Percentiles rank a stretch among this genome's conserved stretches.
phyloP scores from a whole-genome alignment of 2,113 vertebrate genomes.

The Semnornis frantzii region DNA sequence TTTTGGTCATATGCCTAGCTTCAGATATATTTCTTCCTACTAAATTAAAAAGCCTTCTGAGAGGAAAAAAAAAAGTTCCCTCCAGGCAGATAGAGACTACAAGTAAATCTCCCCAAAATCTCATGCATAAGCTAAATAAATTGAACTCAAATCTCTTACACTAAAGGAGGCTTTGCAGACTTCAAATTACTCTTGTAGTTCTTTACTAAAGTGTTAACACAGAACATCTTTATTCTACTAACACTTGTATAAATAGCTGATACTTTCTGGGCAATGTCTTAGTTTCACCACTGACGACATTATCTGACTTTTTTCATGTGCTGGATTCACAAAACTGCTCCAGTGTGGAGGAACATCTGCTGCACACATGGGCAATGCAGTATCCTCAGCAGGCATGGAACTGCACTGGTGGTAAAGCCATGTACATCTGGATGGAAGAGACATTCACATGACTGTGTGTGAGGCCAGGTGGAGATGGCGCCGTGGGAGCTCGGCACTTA shows the following conservation, averaged over 20 bases:
- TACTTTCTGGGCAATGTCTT: background rate
- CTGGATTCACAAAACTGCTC: background rate
- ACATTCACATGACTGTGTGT: background rate
- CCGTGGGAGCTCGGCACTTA: background rate
- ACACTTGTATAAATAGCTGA: background rate
- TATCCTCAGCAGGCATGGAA: background rate
- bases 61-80: background rate
- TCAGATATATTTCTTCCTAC: background rate
- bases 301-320: background rate
- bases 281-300: background rate
- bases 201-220: slow-evolving; percentile 36
- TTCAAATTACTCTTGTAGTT: slow-evolving; percentile 20
- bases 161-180: slow-evolving; percentile 39
- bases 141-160: slow-evolving; percentile 26
- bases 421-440: background rate
- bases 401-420: background rate
- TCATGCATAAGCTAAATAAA: slow-evolving; percentile 47
- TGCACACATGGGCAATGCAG: background rate
- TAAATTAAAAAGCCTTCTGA: slow-evolving; percentile 9
- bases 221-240: slow-evolving; percentile 22
- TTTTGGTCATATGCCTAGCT: background rate
- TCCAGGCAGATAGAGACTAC: background rate
- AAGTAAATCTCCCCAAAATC: slow-evolving; percentile 29
- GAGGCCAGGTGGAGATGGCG: background rate
- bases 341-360: background rate